Percentiles rank a stretch among this genome's conserved stretches.
Evolutionary conservation across 2,797 vertebrate species (phyloP).

Genomic region (Alca torda): DNA sequence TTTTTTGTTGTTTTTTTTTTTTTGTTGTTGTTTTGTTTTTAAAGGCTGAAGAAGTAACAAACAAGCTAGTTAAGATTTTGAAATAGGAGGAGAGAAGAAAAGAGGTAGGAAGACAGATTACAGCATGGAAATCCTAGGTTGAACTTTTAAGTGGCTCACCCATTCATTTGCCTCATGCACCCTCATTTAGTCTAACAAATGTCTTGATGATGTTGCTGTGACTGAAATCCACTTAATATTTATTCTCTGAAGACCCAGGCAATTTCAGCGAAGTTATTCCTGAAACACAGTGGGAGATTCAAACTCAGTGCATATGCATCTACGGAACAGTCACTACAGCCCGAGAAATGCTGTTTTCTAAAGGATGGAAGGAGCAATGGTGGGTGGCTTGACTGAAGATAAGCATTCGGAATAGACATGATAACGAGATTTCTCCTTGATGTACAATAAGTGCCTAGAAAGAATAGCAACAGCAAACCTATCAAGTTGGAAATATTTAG

Average conservation of each 20-base stretch:
- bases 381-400: neutral
- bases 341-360: neutral
- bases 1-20: neutral
- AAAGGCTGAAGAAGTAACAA: neutral
- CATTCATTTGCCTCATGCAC: neutral
- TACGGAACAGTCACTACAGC: neutral
- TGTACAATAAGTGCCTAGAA: neutral
- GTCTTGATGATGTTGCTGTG: neutral
- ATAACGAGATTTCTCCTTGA: slow-evolving; percentile 16
- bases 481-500: neutral
- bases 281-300: neutral
- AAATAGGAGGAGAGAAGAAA: neutral
- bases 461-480: neutral
- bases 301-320: neutral
- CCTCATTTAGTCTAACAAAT: neutral
- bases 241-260: neutral
- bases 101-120: neutral
- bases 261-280: neutral
- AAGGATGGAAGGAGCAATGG: neutral
- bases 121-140: neutral
- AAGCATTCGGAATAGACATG: neutral
- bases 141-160: neutral
- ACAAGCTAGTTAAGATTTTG: neutral
- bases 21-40: no score
- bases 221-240: neutral